phyloP scores from a whole-genome alignment of 2,888 invertebrate species.

The Megalurothrips usitatus region DNA sequence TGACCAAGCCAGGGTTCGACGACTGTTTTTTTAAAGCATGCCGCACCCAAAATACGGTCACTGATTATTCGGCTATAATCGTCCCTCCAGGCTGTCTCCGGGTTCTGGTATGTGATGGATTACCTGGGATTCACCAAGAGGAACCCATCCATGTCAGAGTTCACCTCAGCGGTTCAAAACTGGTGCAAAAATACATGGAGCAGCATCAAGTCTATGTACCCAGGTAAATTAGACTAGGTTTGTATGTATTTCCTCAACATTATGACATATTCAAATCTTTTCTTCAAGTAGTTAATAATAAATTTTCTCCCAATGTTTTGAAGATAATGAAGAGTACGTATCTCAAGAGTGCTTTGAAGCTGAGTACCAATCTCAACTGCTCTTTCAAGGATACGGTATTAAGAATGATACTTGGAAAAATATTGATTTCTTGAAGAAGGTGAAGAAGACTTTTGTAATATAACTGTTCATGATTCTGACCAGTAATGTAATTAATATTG shows the following conservation, averaged over 20 bases:
- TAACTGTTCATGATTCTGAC: neutral
- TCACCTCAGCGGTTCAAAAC: neutral
- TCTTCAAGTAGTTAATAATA: neutral
- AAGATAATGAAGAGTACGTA: neutral
- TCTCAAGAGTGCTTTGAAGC: neutral
- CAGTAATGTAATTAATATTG: neutral
- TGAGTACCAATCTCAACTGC: neutral
- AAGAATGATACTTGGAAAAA: conserved; percentile 2
- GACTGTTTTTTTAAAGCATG: too few relatives aligned
- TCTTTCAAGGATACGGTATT: neutral
- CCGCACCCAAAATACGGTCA: neutral
- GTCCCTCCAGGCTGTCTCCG: neutral
- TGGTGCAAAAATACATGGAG: neutral
- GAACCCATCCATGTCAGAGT: neutral
- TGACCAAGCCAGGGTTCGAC: too few relatives aligned
- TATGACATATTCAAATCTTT: neutral
- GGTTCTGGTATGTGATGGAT: neutral
- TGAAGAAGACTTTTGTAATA: neutral
- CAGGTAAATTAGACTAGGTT: neutral
- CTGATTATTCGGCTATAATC: neutral
- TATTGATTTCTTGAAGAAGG: neutral
- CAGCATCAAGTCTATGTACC: neutral
- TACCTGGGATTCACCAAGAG: neutral
- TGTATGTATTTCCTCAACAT: neutral
- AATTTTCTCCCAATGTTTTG: neutral